A percentile compares a stretch with the other conserved stretches of the same genome.
phyloP scores from a whole-genome alignment of 2,888 invertebrate genomes.

The Diadegma fenestrale region DNA sequence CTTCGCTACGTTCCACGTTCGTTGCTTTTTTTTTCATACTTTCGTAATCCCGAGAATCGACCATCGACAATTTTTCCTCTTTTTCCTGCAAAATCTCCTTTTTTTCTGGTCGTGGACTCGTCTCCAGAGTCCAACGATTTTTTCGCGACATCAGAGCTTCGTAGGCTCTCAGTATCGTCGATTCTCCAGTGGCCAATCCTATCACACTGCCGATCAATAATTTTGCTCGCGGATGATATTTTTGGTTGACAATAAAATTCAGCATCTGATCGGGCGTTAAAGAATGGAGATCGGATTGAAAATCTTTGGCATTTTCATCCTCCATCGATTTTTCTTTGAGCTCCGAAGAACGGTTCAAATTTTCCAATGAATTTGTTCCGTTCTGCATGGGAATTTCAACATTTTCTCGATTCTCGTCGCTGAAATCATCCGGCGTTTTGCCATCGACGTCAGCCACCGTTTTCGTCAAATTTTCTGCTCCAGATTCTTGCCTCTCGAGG shows the following conservation, averaged over 20 bases:
- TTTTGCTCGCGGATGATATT: slow-evolving; percentile 80
- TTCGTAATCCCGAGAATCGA: slow-evolving; percentile 12
- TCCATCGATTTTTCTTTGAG: slow-evolving; percentile 10
- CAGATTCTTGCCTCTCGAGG: neutral
- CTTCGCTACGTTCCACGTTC: slow-evolving; percentile 9
- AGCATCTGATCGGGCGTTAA: slow-evolving; percentile 80
- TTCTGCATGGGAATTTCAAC: neutral
- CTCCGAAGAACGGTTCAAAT: neutral
- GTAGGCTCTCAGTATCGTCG: slow-evolving; percentile 75
- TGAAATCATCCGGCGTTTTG: neutral
- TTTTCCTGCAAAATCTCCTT: neutral
- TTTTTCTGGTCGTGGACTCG: neutral
- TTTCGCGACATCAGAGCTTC: slow-evolving; percentile 64
- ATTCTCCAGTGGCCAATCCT: slow-evolving; percentile 77
- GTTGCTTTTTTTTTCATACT: neutral
- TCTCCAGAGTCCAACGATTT: slow-evolving; percentile 20
- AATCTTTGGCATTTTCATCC: slow-evolving; percentile 38
- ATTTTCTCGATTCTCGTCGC: neutral
- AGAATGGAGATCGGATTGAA: slow-evolving; percentile 69
- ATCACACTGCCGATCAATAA: slow-evolving; percentile 81
- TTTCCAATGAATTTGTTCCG: neutral
- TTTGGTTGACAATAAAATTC: slow-evolving; percentile 79
- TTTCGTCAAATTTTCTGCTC: slow-evolving; percentile 12
- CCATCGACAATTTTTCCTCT: slow-evolving; percentile 3
- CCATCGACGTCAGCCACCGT: neutral